phyloP scores from a whole-genome alignment of 2,797 vertebrate genomes.

The Schizothorax lantsangensis region DNA sequence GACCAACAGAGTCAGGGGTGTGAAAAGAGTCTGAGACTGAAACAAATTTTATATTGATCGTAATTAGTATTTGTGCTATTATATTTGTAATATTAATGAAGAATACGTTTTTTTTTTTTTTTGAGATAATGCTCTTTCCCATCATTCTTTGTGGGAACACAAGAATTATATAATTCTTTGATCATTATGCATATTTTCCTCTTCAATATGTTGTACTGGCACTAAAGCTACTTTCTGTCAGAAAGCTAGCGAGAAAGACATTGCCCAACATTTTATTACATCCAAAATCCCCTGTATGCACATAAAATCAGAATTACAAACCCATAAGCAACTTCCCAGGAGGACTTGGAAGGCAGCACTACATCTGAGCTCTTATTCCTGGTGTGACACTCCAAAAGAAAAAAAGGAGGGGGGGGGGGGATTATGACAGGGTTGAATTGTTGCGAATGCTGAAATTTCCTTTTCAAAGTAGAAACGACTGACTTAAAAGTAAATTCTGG shows the following conservation, averaged over 20 bases:
- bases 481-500: neutral
- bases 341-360: constrained; percentile 13
- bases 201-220: neutral
- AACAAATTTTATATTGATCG: neutral
- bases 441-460: constrained; percentile 6
- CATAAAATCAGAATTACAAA: constrained; percentile 24
- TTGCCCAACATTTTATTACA: constrained; percentile 23
- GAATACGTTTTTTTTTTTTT: no score
- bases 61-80: neutral
- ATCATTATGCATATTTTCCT: neutral
- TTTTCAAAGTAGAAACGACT: constrained; percentile 2
- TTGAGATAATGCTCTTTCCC: neutral
- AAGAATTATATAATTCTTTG: neutral
- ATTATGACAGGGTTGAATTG: constrained; percentile 33
- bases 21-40: neutral
- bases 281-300: constrained; percentile 16
- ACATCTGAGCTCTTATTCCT: constrained; percentile 34
- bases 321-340: constrained; percentile 25
- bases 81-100: neutral
- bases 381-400: constrained; percentile 6
- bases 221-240: constrained; percentile 18
- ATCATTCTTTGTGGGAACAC: neutral
- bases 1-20: neutral
- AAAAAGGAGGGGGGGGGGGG: neutral
- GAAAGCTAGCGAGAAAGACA: neutral